phyloP scores from a whole-genome alignment of 2,888 invertebrate species.

The Watsonalla cultraria region DNA sequence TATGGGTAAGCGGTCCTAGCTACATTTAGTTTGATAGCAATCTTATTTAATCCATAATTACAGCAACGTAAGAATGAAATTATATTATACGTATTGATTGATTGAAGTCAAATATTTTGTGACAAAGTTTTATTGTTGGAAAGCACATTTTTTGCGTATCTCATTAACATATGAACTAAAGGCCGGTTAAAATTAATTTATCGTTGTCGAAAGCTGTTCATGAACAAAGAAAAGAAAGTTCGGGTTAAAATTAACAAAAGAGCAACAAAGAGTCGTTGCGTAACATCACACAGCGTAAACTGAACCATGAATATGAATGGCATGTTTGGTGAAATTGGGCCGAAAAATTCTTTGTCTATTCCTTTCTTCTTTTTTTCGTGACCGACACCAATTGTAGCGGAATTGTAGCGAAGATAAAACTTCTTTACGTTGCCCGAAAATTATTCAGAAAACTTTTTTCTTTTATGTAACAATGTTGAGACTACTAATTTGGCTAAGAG shows the following conservation, averaged over 20 bases:
- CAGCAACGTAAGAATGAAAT: too few species aligned
- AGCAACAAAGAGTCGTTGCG: constrained; percentile 54
- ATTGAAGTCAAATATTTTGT: too few species aligned
- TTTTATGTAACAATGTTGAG: constrained; percentile 7
- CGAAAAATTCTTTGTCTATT: constrained; percentile 37
- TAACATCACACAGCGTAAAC: constrained; percentile 59
- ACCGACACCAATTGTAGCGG: constrained; percentile 16
- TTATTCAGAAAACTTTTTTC: constrained; percentile 11
- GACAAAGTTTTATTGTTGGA: neutral
- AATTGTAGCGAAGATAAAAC: constrained; percentile 17
- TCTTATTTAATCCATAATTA: too few species aligned
- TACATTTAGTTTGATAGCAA: too few species aligned
- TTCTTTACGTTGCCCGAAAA: constrained; percentile 18
- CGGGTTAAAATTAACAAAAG: constrained; percentile 55
- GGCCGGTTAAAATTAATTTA: constrained; percentile 17
- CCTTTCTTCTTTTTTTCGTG: constrained; percentile 23
- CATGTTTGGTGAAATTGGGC: constrained; percentile 62
- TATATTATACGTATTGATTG: too few species aligned
- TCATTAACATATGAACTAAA: neutral
- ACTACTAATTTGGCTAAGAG: too few species aligned
- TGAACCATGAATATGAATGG: constrained; percentile 72
- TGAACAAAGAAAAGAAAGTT: constrained; percentile 4
- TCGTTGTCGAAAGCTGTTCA: constrained; percentile 12
- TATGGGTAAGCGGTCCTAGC: neutral
- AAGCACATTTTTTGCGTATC: neutral